Conservation (phyloP, 2,113 vertebrate species). For the Oceanodroma tethys region DNA sequence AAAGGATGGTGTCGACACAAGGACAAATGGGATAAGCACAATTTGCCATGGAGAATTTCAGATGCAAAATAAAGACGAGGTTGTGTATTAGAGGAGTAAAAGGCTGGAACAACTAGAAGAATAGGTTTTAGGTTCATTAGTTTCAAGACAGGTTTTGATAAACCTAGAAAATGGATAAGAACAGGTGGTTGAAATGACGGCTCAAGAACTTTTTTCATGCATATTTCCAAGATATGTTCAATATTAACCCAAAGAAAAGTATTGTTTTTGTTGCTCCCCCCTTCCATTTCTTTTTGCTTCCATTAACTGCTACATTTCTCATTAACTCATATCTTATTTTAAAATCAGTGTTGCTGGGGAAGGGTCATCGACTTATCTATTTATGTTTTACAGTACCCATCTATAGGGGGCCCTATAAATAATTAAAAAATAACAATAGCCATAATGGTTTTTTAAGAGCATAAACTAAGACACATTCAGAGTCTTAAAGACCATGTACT, state of each 20-base stretch:
- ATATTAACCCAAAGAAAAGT: neutral
- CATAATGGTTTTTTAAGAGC: slow-evolving; percentile 27
- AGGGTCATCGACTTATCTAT: neutral
- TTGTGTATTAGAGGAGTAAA: neutral
- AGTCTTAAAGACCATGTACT: neutral
- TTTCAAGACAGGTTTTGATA: neutral
- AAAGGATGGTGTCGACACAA: neutral
- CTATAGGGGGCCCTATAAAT: neutral
- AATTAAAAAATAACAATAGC: neutral
- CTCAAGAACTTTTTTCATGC: neutral
- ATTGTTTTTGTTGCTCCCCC: fast-evolving
- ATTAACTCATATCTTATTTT: neutral
- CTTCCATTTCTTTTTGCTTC: neutral
- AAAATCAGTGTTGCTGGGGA: neutral
- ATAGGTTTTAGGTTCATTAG: neutral
- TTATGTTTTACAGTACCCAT: neutral
- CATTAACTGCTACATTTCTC: neutral
- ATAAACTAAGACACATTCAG: neutral
- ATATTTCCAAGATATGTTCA: neutral
- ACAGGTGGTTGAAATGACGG: neutral
- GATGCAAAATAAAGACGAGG: neutral
- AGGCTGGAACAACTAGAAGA: neutral
- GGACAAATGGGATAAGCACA: neutral
- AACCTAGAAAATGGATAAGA: neutral
- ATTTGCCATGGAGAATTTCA: neutral